Evolutionary conservation across 2,113 vertebrate species (phyloP), one percentile per base, ranked within the genome.

Genomic region (Chaetodon trifascialis): DNA sequence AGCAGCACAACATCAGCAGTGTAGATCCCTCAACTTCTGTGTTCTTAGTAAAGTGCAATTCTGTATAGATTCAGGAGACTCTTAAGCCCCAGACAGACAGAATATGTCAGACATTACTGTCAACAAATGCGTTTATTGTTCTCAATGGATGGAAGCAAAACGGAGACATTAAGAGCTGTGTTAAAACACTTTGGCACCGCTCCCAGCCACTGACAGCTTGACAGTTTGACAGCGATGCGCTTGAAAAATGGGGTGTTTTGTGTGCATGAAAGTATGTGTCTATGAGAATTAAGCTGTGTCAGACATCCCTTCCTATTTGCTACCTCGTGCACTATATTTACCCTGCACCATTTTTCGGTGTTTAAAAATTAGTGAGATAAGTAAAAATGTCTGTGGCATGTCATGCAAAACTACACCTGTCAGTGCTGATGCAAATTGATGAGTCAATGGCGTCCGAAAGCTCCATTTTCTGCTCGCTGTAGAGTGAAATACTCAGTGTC

Each of bases 111-210:
- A 80, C 75, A 76, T 86, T 62, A 47, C 73, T 62, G 52, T 85
- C 75, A 79, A 82, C 74, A 77, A 75, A 74, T 42, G 34, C 64
- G 54, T 51, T 68, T 83, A 78, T 67, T 84, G 66, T 73, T 87
- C 67, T 82, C 80, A 60, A 19, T n/a, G 70, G 83, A 72, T 34
- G 52, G 49, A 85, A 59, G 40, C 30, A 69, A 83, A 81, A 73
- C 47, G 23, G 47, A 88, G 71, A 75, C 74, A 65, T 83, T 73
- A 85, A 69, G 60, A 55, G 69, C 52, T 66, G 70, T 36, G 82
- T 68, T 81, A 63, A 66, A 86, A 46, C 64, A 77, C 47, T 38
- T 59, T 73, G 85, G 73, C 80, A 7, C 38, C 1, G 49, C 46
- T 80, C 77, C 85, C 59, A 55, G 75, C 44, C 55, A 40, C 73